Evolutionary conservation across 2,113 vertebrate species (phyloP).

Genomic region (Myxocyprinus asiaticus): DNA sequence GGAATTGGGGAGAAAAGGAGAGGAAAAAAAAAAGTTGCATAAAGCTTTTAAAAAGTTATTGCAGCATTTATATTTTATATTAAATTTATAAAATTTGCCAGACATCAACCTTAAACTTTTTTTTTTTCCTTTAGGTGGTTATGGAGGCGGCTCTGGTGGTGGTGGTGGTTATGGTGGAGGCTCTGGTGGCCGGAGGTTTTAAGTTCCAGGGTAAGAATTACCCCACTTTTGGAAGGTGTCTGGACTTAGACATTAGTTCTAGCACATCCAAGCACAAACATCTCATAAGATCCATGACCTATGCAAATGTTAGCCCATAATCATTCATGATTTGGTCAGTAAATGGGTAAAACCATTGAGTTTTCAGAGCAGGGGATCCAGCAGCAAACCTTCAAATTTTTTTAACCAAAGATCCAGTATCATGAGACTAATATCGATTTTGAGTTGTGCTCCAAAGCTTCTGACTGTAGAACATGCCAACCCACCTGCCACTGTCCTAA

Average conservation of each 20-base stretch:
- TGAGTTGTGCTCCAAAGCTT: slow-evolving; percentile 25
- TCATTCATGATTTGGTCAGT: slow-evolving; percentile 20
- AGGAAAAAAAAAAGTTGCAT: no score
- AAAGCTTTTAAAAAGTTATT: no score
- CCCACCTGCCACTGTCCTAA: slow-evolving; percentile 11
- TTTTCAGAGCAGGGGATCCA: slow-evolving; percentile 48
- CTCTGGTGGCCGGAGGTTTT: slow-evolving; percentile 78
- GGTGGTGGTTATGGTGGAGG: slow-evolving; percentile 74
- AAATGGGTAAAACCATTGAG: slow-evolving; percentile 33
- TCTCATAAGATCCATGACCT: slow-evolving; percentile 7
- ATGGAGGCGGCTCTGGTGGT: slow-evolving; percentile 69
- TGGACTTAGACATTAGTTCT: slow-evolving; percentile 10
- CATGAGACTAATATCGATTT: slow-evolving; percentile 14
- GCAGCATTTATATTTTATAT: no score
- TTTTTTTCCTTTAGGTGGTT: slow-evolving; percentile 69
- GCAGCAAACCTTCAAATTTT: slow-evolving; percentile 59
- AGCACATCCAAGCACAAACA: slow-evolving; percentile 19
- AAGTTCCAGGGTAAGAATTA: slow-evolving; percentile 53
- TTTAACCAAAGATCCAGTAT: slow-evolving; percentile 35
- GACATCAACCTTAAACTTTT: no score
- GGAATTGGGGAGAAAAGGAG: no score
- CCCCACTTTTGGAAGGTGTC: background rate
- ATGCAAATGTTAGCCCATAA: slow-evolving; percentile 26
- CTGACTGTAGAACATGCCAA: slow-evolving; percentile 17
- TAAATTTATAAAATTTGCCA: no score